Conservation (phyloP, 2,797 vertebrate species). For the Todus mexicanus region DNA sequence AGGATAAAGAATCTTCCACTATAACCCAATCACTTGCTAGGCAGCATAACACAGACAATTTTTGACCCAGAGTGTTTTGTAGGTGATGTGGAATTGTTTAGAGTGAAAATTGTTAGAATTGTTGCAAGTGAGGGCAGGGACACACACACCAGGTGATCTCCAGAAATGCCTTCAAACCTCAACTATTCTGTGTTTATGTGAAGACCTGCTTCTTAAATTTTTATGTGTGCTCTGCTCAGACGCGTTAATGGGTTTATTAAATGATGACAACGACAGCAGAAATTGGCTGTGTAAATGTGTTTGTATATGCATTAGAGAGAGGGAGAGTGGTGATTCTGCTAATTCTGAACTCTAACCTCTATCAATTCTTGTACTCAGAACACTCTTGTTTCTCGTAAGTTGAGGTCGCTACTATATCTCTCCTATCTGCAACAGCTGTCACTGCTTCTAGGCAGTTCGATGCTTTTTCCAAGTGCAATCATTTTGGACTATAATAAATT, state of each 20-base stretch:
- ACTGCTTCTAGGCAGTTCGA: slow-evolving; percentile 11
- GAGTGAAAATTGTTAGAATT: not conserved
- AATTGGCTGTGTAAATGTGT: not conserved
- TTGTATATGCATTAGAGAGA: not conserved
- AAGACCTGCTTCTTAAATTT: not conserved
- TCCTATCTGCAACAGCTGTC: slow-evolving; percentile 27
- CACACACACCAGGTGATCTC: not conserved
- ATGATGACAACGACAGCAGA: not conserved
- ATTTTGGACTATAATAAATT: not conserved
- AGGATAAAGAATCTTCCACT: not conserved
- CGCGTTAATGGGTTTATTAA: not conserved
- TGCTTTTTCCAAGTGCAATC: slow-evolving; percentile 35
- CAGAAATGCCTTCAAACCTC: not conserved
- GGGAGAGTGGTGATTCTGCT: not conserved
- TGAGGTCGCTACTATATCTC: slow-evolving; percentile 10
- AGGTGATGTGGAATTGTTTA: not conserved
- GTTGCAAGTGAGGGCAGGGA: not conserved
- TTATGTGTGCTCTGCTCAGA: not conserved
- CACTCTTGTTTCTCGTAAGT: not conserved
- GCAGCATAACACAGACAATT: not conserved
- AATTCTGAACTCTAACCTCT: slow-evolving; percentile 22
- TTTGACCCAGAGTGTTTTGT: not conserved
- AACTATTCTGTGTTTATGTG: not conserved
- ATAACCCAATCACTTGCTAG: not conserved
- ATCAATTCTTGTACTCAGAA: not conserved